Conservation (phyloP, 1,140 invertebrate genomes). For the Drosophila arawakana region DNA sequence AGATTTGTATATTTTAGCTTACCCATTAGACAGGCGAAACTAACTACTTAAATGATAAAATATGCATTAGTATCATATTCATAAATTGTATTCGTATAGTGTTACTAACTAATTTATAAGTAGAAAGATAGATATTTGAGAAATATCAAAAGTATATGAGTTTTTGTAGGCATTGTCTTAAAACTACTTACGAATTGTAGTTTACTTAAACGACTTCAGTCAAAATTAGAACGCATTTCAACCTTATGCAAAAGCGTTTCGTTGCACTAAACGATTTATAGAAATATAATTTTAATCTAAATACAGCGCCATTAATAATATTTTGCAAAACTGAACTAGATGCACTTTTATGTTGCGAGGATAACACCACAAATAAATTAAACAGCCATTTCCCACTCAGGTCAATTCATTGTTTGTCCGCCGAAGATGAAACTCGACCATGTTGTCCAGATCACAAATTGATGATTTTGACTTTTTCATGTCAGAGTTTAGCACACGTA, state of each 20-base stretch:
- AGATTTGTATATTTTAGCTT: conserved; percentile 49
- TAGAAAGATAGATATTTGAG: conserved; percentile 48
- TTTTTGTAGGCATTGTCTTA: conserved; percentile 28
- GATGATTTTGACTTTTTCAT: conserved; percentile 78
- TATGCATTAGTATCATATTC: conserved; percentile 27
- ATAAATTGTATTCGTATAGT: conserved; percentile 16
- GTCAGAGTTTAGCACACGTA: conserved; percentile 76
- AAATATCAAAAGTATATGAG: conserved; percentile 63
- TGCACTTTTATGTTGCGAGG: conserved; percentile 37
- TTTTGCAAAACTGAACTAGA: conserved; percentile 75
- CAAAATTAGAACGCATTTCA: conserved; percentile 73
- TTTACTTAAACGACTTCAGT: conserved; percentile 72
- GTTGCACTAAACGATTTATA: conserved; percentile 59
- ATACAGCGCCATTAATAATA: conserved; percentile 68
- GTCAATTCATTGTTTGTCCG: conserved; percentile 46
- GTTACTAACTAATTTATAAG: conserved; percentile 57
- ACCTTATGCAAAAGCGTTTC: conserved; percentile 70
- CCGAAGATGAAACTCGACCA: conserved; percentile 81
- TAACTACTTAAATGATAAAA: conserved; percentile 52
- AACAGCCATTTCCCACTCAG: conserved; percentile 18
- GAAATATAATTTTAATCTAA: conserved; percentile 49
- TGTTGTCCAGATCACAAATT: conserved; percentile 79
- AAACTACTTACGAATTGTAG: conserved; percentile 43
- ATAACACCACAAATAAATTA: conserved; percentile 34
- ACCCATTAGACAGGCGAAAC: conserved; percentile 14